Conservation (phyloP, 2,888 invertebrate genomes). For the Agrochola macilenta region DNA sequence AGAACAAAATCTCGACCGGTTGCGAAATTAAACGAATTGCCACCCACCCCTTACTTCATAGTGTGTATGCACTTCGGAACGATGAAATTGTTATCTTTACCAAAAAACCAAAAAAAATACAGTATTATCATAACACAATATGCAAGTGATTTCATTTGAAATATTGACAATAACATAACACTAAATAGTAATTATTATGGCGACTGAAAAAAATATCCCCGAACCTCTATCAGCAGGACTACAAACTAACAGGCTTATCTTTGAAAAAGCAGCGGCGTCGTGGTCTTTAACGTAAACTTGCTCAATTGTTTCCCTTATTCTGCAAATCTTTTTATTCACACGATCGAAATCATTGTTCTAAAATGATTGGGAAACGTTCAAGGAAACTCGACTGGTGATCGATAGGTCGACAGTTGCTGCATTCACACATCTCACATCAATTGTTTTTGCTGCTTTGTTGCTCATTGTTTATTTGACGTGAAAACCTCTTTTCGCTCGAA, state of each 20-base stretch:
- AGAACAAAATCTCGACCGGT: not conserved
- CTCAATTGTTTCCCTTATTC: not conserved
- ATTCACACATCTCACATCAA: too few species aligned
- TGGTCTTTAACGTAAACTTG: not conserved
- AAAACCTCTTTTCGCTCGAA: too few species aligned
- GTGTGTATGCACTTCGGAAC: not conserved
- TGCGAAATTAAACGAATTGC: not conserved
- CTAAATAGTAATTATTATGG: not conserved
- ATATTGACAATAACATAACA: not conserved
- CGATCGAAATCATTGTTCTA: not conserved
- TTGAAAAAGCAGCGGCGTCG: not conserved
- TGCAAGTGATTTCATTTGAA: not conserved
- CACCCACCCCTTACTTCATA: not conserved
- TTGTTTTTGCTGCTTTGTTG: too few species aligned
- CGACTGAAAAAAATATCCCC: not conserved
- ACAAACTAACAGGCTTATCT: not conserved
- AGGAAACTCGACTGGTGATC: not conserved
- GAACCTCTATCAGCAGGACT: not conserved
- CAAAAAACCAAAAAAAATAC: not conserved
- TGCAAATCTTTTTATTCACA: not conserved
- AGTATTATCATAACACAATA: not conserved
- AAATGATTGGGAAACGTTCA: too few species aligned
- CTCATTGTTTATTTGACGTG: not conserved
- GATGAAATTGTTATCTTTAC: not conserved
- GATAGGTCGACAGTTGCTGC: not conserved